A percentile compares a stretch with the other conserved stretches of the same genome.
Conservation (phyloP, 2,888 invertebrate genomes). For the Pristionchus exspectatus region DNA sequence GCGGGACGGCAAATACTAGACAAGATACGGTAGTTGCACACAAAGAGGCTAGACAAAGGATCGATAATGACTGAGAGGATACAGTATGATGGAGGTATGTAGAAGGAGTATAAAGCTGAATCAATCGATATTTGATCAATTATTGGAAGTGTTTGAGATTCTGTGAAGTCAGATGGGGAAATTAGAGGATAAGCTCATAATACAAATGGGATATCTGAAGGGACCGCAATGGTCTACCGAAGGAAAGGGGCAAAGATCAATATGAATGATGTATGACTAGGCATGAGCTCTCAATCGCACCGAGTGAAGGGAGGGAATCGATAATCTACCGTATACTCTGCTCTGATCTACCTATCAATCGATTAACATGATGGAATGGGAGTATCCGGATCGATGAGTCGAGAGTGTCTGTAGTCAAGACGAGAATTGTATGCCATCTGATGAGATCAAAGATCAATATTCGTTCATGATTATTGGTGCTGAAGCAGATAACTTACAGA, state of each 20-base stretch:
- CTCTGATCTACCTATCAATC: slow-evolving; percentile 37
- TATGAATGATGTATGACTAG: slow-evolving; percentile 22
- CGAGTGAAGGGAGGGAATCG: slow-evolving; percentile 26
- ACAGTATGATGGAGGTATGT: slow-evolving; percentile 35
- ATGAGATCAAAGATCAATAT: slow-evolving; percentile 27
- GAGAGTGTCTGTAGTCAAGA: slow-evolving; percentile 50
- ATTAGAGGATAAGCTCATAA: slow-evolving; percentile 26
- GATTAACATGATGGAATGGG: slow-evolving; percentile 29
- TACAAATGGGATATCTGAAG: background rate
- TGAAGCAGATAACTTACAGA: background rate
- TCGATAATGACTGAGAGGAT: slow-evolving; percentile 38
- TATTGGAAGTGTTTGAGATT: background rate
- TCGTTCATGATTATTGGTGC: background rate
- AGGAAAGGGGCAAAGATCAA: background rate
- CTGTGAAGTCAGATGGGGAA: background rate
- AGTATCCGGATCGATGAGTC: slow-evolving; percentile 52
- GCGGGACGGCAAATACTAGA: slow-evolving; percentile 17
- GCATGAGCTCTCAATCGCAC: slow-evolving; percentile 38
- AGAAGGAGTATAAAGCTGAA: slow-evolving; percentile 11
- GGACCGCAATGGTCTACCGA: slow-evolving; percentile 1
- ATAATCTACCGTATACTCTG: slow-evolving; percentile 51
- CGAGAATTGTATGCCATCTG: slow-evolving; percentile 41
- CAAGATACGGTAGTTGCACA: slow-evolving; percentile 40
- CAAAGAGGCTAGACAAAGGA: background rate
- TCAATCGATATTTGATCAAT: slow-evolving; percentile 33